Conservation (phyloP, 37 sponge, comb jelly and placozoan genomes). For the Spongilla lacustris region DNA sequence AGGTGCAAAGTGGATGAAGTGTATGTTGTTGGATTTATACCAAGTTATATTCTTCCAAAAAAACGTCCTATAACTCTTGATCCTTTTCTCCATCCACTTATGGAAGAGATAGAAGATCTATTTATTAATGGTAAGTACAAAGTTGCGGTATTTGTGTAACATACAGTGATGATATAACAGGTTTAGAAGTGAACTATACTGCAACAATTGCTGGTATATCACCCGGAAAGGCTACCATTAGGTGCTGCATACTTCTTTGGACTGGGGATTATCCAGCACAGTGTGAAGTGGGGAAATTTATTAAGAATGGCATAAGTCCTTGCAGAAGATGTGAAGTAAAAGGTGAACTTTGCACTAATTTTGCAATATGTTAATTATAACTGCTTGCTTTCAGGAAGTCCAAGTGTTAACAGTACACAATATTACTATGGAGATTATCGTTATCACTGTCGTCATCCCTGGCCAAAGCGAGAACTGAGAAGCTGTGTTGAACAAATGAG, state of each 20-base stretch:
- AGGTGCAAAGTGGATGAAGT: conserved; percentile 18
- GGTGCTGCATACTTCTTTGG: conserved; percentile 22
- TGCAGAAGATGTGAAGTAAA: conserved; percentile 9
- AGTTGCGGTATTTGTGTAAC: no score
- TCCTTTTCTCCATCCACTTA: conserved; percentile 29
- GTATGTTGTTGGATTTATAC: conserved; percentile 39
- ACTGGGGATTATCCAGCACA: conserved; percentile 40
- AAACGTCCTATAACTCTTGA: conserved; percentile 4
- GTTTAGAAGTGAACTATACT: conserved; percentile 14
- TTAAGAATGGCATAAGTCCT: conserved; percentile 8
- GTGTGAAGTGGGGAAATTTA: conserved; percentile 30
- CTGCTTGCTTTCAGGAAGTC: no score
- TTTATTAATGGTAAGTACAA: conserved; percentile 26
- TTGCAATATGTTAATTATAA: no score
- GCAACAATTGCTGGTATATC: conserved; percentile 4
- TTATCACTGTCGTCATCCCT: background rate
- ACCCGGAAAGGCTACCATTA: conserved; percentile 14
- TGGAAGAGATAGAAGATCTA: conserved; percentile 22
- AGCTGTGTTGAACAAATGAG: conserved; percentile 3
- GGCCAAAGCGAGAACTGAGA: no score
- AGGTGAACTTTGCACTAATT: conserved; percentile 1
- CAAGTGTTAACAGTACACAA: background rate
- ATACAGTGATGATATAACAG: background rate
- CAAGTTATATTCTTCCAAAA: conserved; percentile 22
- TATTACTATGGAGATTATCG: conserved; percentile 20